phyloP scores from a whole-genome alignment of 2,113 vertebrate species.

The Ictalurus punctatus region DNA sequence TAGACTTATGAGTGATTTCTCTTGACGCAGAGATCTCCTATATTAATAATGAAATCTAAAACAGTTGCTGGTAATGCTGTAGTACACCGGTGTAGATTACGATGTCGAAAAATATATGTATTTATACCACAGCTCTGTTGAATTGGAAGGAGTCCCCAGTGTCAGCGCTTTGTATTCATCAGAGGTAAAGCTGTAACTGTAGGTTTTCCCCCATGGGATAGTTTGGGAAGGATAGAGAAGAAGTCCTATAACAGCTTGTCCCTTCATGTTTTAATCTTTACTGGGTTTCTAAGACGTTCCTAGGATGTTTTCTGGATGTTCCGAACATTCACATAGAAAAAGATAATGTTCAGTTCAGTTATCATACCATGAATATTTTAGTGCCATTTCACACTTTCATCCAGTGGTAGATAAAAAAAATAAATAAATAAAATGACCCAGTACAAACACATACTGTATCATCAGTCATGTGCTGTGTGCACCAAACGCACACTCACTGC shows the following conservation, averaged over 20 bases:
- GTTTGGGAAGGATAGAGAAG: neutral
- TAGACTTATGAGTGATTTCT: no score
- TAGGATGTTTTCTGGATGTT: neutral
- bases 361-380: neutral
- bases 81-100: no score
- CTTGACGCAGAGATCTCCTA: no score
- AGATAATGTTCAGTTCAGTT: neutral
- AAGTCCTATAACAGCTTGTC: neutral
- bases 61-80: no score
- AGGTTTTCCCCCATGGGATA: neutral
- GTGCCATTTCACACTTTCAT: neutral
- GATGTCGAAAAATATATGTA: no score
- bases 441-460: neutral
- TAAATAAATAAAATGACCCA: neutral
- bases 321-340: neutral
- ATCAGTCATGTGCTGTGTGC: slow-evolving; percentile 2
- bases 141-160: neutral
- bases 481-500: neutral
- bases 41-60: no score
- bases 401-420: neutral
- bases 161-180: neutral
- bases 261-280: neutral
- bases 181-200: neutral
- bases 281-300: neutral
- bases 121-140: no score